Conservation (phyloP, 2,113 vertebrate genomes). For the Perccottus glenii region DNA sequence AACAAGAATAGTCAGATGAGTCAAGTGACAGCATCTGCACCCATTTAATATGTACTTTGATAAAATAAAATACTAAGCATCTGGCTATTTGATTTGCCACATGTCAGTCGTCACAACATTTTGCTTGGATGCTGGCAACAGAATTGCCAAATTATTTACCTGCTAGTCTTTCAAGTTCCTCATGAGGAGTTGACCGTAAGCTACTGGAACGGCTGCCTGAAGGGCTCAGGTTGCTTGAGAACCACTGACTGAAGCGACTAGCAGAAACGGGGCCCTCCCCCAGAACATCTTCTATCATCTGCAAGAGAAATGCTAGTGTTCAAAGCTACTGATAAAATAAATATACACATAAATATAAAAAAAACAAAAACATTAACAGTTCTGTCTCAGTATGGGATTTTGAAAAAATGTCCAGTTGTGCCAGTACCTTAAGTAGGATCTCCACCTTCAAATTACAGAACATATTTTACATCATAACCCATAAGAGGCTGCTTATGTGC, state of each 20-base stretch:
- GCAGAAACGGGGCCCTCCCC: conserved; percentile 91
- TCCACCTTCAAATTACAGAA: background rate
- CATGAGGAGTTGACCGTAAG: conserved; percentile 94
- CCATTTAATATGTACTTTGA: no score
- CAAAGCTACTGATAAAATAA: background rate
- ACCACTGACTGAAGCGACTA: conserved; percentile 96
- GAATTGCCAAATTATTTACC: conserved; percentile 74
- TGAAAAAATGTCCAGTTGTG: background rate
- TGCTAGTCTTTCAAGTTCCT: conserved; percentile 94
- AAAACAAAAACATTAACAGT: conserved; percentile 10
- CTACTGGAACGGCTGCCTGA: conserved; percentile 95
- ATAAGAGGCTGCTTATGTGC: no score
- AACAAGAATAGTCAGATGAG: no score
- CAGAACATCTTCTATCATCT: conserved; percentile 99
- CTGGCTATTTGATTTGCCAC: no score
- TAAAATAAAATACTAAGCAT: no score
- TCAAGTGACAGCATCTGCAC: no score
- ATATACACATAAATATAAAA: conserved; percentile 16
- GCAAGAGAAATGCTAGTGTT: conserved; percentile 46
- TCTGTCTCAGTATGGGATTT: no score
- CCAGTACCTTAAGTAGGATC: background rate
- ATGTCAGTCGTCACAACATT: no score
- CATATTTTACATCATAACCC: no score
- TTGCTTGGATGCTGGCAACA: no score
- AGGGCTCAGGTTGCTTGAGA: conserved; percentile 89